Evolutionary conservation across 64 coral and sea anemone species (phyloP).

Genomic region (Montipora sp.): DNA sequence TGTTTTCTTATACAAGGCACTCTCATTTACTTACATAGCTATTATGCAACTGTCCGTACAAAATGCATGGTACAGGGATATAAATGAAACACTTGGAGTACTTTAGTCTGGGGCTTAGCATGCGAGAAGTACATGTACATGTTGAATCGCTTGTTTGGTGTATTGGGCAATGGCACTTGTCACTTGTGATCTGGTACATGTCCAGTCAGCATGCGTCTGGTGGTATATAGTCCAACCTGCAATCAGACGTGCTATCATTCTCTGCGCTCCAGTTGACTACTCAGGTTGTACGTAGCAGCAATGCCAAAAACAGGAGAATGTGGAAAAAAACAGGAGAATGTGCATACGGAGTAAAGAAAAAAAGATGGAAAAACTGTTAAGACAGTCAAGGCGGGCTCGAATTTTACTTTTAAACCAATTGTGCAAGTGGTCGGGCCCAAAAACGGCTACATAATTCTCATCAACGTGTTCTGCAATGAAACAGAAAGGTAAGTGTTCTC

Average conservation of each 20-base stretch:
- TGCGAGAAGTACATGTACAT: too few species aligned
- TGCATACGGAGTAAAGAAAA: not conserved
- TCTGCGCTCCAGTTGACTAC: not conserved
- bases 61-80: too few species aligned
- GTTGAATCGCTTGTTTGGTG: too few species aligned
- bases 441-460: not conserved
- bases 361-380: not conserved
- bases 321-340: not conserved
- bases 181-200: not conserved
- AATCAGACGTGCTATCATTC: not conserved
- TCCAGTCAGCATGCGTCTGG: not conserved
- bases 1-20: too few species aligned
- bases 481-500: not conserved
- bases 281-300: not conserved
- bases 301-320: not conserved
- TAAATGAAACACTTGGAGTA: too few species aligned
- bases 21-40: too few species aligned
- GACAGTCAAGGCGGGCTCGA: not conserved
- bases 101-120: too few species aligned
- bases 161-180: not conserved
- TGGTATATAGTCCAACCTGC: not conserved
- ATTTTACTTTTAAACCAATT: not conserved
- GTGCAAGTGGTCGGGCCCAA: not conserved
- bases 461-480: slow-evolving; percentile 2
- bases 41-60: too few species aligned